phyloP scores from a whole-genome alignment of 2,888 invertebrate genomes.

The Julus scanicus region DNA sequence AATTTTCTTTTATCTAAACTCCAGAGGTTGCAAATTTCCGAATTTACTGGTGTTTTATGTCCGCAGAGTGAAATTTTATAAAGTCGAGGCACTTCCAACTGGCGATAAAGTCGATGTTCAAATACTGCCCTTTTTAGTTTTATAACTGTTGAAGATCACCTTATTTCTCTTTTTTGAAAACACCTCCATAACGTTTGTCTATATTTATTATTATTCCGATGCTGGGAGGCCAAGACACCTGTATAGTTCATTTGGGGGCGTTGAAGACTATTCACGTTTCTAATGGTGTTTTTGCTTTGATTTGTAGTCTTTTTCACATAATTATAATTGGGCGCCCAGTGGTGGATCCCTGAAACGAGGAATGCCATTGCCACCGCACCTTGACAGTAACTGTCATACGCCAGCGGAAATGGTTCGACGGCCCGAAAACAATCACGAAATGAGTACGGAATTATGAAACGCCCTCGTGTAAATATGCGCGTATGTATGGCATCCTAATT shows the following conservation, averaged over 20 bases:
- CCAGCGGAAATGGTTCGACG: not conserved
- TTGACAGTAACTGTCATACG: conserved; percentile 19
- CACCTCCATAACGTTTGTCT: not conserved
- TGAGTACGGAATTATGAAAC: conserved; percentile 56
- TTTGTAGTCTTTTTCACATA: conserved; percentile 41
- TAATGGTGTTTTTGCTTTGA: conserved; percentile 4
- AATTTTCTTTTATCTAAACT: no score
- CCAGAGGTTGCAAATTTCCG: no score
- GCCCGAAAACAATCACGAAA: conserved; percentile 55
- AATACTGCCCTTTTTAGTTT: no score
- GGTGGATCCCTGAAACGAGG: conserved; percentile 7
- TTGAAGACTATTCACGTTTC: not conserved
- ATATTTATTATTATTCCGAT: not conserved
- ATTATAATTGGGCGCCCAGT: conserved; percentile 33
- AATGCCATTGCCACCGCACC: not conserved
- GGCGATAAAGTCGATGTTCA: no score
- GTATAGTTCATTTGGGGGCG: not conserved
- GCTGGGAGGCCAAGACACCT: not conserved
- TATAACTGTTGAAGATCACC: no score
- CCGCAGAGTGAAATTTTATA: no score
- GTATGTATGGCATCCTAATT: not conserved
- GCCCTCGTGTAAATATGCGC: not conserved
- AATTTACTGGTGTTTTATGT: no score
- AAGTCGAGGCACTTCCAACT: no score
- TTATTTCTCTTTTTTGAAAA: no score